phyloP scores from a whole-genome alignment of 2,797 vertebrate genomes.

The Tangara arthus region DNA sequence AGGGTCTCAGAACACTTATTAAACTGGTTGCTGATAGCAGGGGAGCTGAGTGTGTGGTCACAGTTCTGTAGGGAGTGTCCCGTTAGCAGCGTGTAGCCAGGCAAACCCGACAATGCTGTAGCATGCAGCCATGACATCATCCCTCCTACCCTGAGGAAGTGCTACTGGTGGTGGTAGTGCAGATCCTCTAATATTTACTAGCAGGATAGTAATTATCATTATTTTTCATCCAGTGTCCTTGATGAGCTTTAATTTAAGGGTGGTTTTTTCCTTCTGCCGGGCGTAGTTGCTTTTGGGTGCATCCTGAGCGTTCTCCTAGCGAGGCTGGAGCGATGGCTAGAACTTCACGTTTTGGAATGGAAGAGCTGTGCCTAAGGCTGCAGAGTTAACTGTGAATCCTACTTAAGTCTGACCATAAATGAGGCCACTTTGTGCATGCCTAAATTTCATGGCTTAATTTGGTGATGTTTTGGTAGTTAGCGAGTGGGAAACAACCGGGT shows the following conservation, averaged over 20 bases:
- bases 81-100: conserved; percentile 61
- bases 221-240: not conserved
- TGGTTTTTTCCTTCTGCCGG: not conserved
- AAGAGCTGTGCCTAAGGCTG: not conserved
- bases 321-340: not conserved
- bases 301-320: not conserved
- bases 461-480: not conserved
- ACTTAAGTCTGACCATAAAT: not conserved
- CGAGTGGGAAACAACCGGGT: not conserved
- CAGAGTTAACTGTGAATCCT: not conserved
- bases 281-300: not conserved
- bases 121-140: conserved; percentile 59
- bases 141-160: conserved; percentile 56
- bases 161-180: conserved; percentile 31
- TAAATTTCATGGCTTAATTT: not conserved
- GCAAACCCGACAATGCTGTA: conserved; percentile 53
- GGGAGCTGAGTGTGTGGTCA: conserved; percentile 56
- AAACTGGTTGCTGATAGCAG: conserved; percentile 60
- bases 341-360: not conserved
- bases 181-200: conserved; percentile 16
- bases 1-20: conserved; percentile 55
- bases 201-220: not conserved
- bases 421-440: not conserved
- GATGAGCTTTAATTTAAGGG: not conserved
- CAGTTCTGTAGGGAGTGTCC: conserved; percentile 62